Conservation (phyloP, 2,888 invertebrate genomes). For the Exephanes ischioxanthus region DNA sequence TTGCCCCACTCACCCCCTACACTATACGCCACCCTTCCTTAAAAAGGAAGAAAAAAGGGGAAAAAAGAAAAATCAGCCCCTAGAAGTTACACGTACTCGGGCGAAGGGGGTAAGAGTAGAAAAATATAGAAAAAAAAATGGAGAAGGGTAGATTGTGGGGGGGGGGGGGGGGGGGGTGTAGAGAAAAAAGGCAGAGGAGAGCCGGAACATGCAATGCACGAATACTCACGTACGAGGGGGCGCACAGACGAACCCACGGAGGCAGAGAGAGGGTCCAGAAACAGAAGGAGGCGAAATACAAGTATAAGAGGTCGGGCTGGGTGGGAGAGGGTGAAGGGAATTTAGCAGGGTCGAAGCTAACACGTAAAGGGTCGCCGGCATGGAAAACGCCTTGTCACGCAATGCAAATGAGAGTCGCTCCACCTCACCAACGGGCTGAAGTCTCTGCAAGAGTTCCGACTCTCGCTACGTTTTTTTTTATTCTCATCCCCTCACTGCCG, state of each 20-base stretch:
- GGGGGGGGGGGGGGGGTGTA: background rate
- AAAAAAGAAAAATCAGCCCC: constrained; percentile 19
- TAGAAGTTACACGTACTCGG: constrained; percentile 27
- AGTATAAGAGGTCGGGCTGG: constrained; percentile 28
- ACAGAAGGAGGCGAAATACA: constrained; percentile 39
- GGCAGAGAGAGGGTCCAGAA: constrained; percentile 49
- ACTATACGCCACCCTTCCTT: constrained; percentile 3
- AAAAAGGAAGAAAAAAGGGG: constrained; percentile 9
- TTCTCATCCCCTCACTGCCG: constrained; percentile 24
- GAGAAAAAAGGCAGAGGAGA: constrained; percentile 47
- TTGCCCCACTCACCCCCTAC: constrained; percentile 7
- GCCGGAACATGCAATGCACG: constrained; percentile 67
- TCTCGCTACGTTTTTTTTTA: constrained; percentile 64
- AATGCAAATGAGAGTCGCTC: constrained; percentile 79
- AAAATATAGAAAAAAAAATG: constrained; percentile 53
- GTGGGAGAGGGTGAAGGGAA: background rate
- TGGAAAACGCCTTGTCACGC: constrained; percentile 79
- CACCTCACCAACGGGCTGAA: constrained; percentile 74
- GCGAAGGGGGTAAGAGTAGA: constrained; percentile 23
- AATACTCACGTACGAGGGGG: constrained; percentile 43
- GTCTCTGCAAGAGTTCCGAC: constrained; percentile 72
- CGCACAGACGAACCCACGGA: constrained; percentile 24
- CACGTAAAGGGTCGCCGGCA: constrained; percentile 75
- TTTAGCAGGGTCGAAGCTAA: constrained; percentile 66
- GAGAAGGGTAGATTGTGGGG: background rate